Evolutionary conservation across 1,140 invertebrate genomes (phyloP).

Genomic region (Ceratina japonica): DNA sequence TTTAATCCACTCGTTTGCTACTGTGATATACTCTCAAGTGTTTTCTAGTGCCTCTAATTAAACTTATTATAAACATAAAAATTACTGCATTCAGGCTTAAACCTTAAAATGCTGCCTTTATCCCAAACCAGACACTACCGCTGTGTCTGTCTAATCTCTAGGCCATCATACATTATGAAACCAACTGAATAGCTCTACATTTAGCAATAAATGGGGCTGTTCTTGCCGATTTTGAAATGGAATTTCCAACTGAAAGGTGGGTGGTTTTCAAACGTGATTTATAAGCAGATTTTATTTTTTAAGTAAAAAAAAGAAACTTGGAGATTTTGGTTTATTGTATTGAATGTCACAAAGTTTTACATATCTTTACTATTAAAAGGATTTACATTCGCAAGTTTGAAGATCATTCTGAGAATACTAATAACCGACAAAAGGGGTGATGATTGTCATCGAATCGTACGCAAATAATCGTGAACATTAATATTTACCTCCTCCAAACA

Average conservation of each 20-base stretch:
- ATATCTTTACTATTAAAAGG: conserved; percentile 4
- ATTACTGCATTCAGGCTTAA: conserved; percentile 74
- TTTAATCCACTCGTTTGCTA: conserved; percentile 3
- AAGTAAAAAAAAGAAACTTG: conserved; percentile 17
- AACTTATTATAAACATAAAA: conserved; percentile 43
- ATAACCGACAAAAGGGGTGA: conserved; percentile 24
- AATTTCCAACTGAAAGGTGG: conserved; percentile 70
- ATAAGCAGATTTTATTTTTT: conserved; percentile 47
- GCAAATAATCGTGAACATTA: conserved; percentile 23
- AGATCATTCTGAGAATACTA: conserved; percentile 41
- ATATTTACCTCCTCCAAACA: conserved; percentile 28
- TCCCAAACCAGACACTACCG: conserved; percentile 70
- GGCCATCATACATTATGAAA: conserved; percentile 67
- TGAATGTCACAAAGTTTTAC: not conserved
- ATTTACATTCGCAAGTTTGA: conserved; percentile 43
- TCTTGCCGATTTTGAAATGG: conserved; percentile 70
- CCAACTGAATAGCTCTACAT: conserved; percentile 63
- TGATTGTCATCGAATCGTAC: conserved; percentile 14
- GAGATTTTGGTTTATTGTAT: not conserved
- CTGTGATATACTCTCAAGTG: conserved; percentile 24
- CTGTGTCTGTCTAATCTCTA: conserved; percentile 76
- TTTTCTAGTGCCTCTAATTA: conserved; percentile 70
- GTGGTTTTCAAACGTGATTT: conserved; percentile 62
- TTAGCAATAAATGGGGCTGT: conserved; percentile 67
- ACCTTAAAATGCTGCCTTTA: conserved; percentile 76